Percentiles rank a stretch among this genome's conserved stretches.
These are phyloP conservation scores for Sceliomorpha sp. DNA, from an alignment of 2,888 invertebrate genomes.

Conservation along the genomic window DNA sequence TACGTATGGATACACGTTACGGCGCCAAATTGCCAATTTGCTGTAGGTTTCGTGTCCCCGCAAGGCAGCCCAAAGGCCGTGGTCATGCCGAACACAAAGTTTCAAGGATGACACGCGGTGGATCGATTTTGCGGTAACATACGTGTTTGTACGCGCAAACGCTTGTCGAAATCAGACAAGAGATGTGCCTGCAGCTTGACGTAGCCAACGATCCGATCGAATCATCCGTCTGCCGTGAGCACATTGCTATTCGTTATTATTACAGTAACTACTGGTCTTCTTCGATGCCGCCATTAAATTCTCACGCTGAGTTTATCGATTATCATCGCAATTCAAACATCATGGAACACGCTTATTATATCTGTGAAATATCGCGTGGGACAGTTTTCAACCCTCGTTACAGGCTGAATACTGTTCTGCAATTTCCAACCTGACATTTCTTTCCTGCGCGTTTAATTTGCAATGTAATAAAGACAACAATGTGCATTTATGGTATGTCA, in stretches of 20 bases:
- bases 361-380: no score
- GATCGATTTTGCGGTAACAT: slow-evolving; percentile 45
- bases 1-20: slow-evolving; percentile 37
- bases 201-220: slow-evolving; percentile 44
- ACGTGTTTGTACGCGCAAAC: slow-evolving; percentile 33
- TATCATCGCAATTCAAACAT: no score
- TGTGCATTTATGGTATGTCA: no score
- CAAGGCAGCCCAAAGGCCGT: slow-evolving; percentile 59
- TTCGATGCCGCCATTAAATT: slow-evolving; percentile 4
- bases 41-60: slow-evolving; percentile 62
- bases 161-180: slow-evolving; percentile 20
- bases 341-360: no score
- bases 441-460: no score
- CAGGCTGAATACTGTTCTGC: no score
- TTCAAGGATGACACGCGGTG: slow-evolving; percentile 45
- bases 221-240: slow-evolving; percentile 32
- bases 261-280: slow-evolving; percentile 28
- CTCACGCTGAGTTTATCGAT: no score
- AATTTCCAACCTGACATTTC: no score
- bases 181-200: slow-evolving; percentile 25
- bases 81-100: slow-evolving; percentile 47
- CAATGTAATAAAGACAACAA: no score
- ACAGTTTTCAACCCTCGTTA: no score
- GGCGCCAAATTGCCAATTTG: slow-evolving; percentile 67
- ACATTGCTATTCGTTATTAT: slow-evolving; percentile 37